Evolutionary conservation across 2,797 vertebrate genomes (phyloP).

Genomic region (Pseudocheirus occidentalis): DNA sequence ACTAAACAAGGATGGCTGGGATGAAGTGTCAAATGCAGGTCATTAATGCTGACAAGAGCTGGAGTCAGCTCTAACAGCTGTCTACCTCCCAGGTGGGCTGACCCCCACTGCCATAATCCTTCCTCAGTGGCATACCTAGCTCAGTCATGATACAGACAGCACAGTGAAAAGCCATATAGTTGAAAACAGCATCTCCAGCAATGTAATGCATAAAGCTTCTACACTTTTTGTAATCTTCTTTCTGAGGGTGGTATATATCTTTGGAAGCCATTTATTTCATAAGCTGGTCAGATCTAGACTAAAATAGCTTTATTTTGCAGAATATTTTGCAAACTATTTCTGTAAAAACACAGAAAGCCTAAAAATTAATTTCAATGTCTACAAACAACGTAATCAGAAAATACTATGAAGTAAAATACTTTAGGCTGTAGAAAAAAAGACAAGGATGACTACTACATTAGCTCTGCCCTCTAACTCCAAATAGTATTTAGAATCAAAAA

Average conservation of each 20-base stretch:
- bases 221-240: not conserved
- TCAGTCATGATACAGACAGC: not conserved
- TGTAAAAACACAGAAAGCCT: constrained; percentile 18
- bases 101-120: constrained; percentile 66
- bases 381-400: constrained; percentile 6
- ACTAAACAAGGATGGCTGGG: constrained; percentile 81
- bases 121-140: constrained; percentile 47
- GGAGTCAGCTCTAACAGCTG: constrained; percentile 80
- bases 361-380: constrained; percentile 3
- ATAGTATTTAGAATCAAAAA: not conserved
- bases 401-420: not conserved
- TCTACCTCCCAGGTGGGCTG: constrained; percentile 82
- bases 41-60: constrained; percentile 84
- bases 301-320: constrained; percentile 24
- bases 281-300: not conserved
- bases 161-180: constrained; percentile 57
- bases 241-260: not conserved
- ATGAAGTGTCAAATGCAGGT: constrained; percentile 83
- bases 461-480: not conserved
- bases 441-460: not conserved
- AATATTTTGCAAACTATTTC: constrained; percentile 17
- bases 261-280: constrained; percentile 1
- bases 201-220: constrained; percentile 26
- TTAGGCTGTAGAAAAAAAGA: not conserved
- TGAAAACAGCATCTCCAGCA: constrained; percentile 33